phyloP scores from a whole-genome alignment of 2,888 invertebrate species.

The Eupithecia tripunctaria region DNA sequence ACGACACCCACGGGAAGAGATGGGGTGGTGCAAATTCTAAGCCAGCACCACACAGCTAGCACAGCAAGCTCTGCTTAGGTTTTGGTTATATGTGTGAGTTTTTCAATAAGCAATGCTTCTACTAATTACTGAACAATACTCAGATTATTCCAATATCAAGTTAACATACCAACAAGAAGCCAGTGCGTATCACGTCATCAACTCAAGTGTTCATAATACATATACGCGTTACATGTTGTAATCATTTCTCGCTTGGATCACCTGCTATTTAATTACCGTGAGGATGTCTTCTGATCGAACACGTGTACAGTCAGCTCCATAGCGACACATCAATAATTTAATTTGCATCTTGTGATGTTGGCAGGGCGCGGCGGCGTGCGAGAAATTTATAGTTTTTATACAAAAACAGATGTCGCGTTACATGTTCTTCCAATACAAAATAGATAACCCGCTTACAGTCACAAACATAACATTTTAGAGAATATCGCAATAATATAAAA shows the following conservation, averaged over 20 bases:
- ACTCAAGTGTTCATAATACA: constrained; percentile 8
- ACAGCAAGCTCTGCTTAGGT: no score
- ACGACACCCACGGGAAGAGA: no score
- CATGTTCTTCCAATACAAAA: no score
- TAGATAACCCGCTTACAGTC: no score
- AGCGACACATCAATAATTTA: neutral
- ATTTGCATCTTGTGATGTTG: neutral
- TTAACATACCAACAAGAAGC: neutral
- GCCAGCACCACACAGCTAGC: no score
- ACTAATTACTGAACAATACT: neutral
- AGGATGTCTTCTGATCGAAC: neutral
- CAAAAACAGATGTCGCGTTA: no score
- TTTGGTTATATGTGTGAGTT: no score
- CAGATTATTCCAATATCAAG: neutral
- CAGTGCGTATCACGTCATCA: neutral
- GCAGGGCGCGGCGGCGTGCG: neutral
- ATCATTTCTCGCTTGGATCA: constrained; percentile 27
- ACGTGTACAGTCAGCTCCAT: neutral
- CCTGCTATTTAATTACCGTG: constrained; percentile 27
- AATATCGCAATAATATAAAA: no score
- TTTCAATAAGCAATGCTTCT: no score
- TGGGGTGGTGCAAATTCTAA: no score
- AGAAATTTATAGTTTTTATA: neutral
- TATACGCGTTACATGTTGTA: constrained; percentile 8
- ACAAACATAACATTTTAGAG: no score